Base-by-base conservation (phyloP, 1,140 invertebrate genomes). In the Nixonia krombeini region DNA sequence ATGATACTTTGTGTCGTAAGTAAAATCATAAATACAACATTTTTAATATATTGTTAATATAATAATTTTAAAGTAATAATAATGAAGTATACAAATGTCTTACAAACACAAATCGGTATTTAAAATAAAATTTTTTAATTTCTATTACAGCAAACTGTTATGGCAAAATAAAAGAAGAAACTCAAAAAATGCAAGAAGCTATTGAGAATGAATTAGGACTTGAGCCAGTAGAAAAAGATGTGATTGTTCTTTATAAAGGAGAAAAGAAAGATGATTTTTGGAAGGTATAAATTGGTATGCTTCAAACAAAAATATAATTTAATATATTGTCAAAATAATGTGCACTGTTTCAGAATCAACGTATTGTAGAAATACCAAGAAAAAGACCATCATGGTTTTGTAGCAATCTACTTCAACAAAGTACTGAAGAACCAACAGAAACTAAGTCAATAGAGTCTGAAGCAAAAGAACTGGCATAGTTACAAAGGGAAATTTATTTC, bases 61-160 rank as follows among this genome's bases (percentile, higher is more conserved):
- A 46, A 1, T 6, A n/a, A n/a, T 15, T 17, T 4, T 6, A 38
- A 21, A 41, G 26, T 52, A 16, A 1, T 13, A 13, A 31, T 37
- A 5, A 13, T 8, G 4, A 37, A 37, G 4, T 37, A 28, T n/a
- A n/a, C n/a, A n/a, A n/a, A n/a, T n/a, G n/a, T n/a, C n/a, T n/a
- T n/a, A n/a, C n/a, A n/a, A n/a, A n/a, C n/a, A n/a, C n/a, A n/a
- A n/a, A n/a, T n/a, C n/a, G n/a, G n/a, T n/a, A n/a, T n/a, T n/a
- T n/a, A n/a, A n/a, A n/a, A n/a, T n/a, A n/a, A n/a, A n/a, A n/a
- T n/a, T n/a, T n/a, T n/a, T n/a, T n/a, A n/a, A n/a, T n/a, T n/a
- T n/a, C n/a, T n/a, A n/a, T n/a, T n/a, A n/a, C n/a, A 80, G 92
- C 87, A 23, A 87, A 93, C 72, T 97, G 95, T 77, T 97, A 96